phyloP scores from a whole-genome alignment of 2,888 invertebrate genomes.

The Melieria omissa region DNA sequence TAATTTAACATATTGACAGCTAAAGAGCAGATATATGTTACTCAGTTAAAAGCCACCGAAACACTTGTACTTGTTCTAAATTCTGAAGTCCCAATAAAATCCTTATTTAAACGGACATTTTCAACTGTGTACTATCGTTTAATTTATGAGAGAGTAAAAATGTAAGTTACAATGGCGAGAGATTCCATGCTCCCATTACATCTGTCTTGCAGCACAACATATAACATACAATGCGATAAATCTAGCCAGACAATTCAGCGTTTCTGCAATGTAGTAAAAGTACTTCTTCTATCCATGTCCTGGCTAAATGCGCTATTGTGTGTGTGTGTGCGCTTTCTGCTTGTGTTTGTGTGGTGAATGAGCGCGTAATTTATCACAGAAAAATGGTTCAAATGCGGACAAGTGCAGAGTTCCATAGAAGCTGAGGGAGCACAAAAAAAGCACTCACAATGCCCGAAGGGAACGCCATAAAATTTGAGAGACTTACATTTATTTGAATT shows the following conservation, averaged over 20 bases:
- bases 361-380: constrained; percentile 17
- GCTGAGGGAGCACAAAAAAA: background rate
- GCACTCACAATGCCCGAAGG: background rate
- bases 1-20: too few relatives aligned
- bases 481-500: too few relatives aligned
- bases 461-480: background rate
- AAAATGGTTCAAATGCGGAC: constrained; percentile 13
- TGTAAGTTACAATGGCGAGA: too few relatives aligned
- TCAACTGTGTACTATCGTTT: too few relatives aligned
- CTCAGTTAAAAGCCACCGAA: too few relatives aligned
- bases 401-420: constrained; percentile 23
- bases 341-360: background rate
- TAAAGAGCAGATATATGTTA: too few relatives aligned
- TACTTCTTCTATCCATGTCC: background rate
- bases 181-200: too few relatives aligned
- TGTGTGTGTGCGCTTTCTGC: background rate
- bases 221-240: constrained; percentile 10
- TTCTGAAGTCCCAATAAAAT: too few relatives aligned
- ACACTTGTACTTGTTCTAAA: too few relatives aligned
- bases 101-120: too few relatives aligned
- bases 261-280: background rate
- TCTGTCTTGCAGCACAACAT: too few relatives aligned
- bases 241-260: constrained; percentile 26
- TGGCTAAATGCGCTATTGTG: background rate
- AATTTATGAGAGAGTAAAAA: too few relatives aligned